These are phyloP conservation scores for Falco rusticolus DNA, from an alignment of 2,797 vertebrate species.

Conservation along the genomic window DNA sequence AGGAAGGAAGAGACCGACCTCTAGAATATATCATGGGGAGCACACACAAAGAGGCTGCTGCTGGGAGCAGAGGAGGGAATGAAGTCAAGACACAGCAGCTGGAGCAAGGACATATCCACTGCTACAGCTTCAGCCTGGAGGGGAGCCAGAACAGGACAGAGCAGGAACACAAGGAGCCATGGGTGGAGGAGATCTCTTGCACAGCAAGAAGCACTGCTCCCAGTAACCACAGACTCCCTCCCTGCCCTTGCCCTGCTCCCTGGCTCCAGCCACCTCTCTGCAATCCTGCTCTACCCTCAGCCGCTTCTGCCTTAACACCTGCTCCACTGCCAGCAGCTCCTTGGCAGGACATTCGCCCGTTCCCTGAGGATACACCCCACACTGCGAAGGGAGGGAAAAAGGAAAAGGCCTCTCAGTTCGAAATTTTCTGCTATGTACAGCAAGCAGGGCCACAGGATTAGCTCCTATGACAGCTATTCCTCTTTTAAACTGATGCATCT, in stretches of 20 bases:
- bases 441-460: background rate
- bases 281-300: background rate
- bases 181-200: background rate
- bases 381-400: background rate
- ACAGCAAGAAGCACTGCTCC: background rate
- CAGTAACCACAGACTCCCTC: background rate
- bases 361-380: background rate
- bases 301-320: background rate
- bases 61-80: background rate
- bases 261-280: background rate
- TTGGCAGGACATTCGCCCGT: accelerated
- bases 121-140: background rate
- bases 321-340: background rate
- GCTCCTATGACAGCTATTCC: background rate
- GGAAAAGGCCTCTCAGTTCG: background rate
- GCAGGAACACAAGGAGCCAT: background rate
- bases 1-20: background rate
- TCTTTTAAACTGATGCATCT: background rate
- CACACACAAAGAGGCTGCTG: background rate
- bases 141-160: background rate
- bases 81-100: background rate
- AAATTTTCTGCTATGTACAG: background rate
- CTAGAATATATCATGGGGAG: background rate
- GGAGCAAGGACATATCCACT: background rate
- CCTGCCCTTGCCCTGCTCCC: background rate